Percentiles rank a stretch among this genome's conserved stretches.
phyloP scores from a whole-genome alignment of 2,113 vertebrate species.

The Nycticebus coucang region DNA sequence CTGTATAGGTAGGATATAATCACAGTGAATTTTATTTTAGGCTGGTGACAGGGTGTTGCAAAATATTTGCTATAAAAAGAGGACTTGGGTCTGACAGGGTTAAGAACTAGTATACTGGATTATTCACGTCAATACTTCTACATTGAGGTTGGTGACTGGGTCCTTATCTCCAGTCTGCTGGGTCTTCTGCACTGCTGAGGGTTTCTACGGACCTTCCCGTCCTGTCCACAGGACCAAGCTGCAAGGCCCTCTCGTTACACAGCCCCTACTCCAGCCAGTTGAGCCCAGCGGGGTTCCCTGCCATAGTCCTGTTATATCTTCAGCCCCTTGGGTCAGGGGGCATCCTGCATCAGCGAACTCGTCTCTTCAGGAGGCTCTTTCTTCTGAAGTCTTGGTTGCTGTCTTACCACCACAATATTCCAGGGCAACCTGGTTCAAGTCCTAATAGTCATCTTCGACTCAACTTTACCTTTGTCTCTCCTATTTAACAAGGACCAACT shows the following conservation, averaged over 20 bases:
- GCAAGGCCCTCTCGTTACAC: neutral
- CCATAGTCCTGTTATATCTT: neutral
- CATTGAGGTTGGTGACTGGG: neutral
- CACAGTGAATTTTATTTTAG: slow-evolving; percentile 14
- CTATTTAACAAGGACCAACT: neutral
- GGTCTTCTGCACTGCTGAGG: neutral
- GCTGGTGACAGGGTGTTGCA: neutral
- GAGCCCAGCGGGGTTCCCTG: neutral
- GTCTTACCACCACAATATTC: neutral
- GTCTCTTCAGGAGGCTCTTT: neutral
- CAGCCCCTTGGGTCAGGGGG: neutral
- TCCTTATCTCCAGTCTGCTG: neutral
- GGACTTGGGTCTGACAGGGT: neutral
- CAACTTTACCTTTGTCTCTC: neutral
- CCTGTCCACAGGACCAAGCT: neutral
- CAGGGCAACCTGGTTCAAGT: neutral
- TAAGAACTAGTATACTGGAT: neutral
- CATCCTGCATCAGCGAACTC: neutral
- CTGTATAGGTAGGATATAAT: neutral
- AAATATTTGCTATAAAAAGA: neutral
- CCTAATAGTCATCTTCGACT: neutral
- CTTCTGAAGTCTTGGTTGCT: neutral
- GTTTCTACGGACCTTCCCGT: neutral
- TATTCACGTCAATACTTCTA: too few species aligned
- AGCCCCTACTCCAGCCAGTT: neutral